Conservation (phyloP, 2,888 invertebrate species). For the Elysia crispata region DNA sequence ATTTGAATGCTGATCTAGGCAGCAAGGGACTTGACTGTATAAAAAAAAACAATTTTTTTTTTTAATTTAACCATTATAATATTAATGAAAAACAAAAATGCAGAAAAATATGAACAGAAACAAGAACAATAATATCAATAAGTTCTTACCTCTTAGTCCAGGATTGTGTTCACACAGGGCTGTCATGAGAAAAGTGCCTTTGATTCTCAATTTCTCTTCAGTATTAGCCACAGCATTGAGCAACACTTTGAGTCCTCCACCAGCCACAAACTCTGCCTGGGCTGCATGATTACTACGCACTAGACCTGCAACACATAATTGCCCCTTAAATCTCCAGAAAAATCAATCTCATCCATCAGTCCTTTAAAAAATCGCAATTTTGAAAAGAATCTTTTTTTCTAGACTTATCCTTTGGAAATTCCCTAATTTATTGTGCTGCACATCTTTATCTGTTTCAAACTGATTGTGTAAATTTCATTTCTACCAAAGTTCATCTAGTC, state of each 20-base stretch:
- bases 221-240: conserved; percentile 81
- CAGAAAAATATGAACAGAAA: not conserved
- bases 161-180: conserved; percentile 81
- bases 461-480: too few relatives aligned
- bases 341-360: too few relatives aligned
- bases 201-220: conserved; percentile 83
- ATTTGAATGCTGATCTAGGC: too few relatives aligned
- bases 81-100: too few relatives aligned
- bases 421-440: too few relatives aligned
- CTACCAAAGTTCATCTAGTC: too few relatives aligned
- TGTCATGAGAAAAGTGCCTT: conserved; percentile 85
- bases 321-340: too few relatives aligned
- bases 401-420: too few relatives aligned
- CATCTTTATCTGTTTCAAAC: too few relatives aligned
- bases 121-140: not conserved
- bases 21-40: not conserved
- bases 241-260: conserved; percentile 84
- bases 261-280: conserved; percentile 81
- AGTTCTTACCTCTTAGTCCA: conserved; percentile 80
- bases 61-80: too few relatives aligned
- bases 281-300: conserved; percentile 81
- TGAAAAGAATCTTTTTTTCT: too few relatives aligned
- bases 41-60: not conserved
- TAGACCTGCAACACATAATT: conserved; percentile 80
- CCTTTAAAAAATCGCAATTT: too few relatives aligned